A percentile compares a stretch with the other conserved stretches of the same genome.
Evolutionary conservation across 1,140 invertebrate genomes (phyloP).

Genomic region (Nebria ingens): DNA sequence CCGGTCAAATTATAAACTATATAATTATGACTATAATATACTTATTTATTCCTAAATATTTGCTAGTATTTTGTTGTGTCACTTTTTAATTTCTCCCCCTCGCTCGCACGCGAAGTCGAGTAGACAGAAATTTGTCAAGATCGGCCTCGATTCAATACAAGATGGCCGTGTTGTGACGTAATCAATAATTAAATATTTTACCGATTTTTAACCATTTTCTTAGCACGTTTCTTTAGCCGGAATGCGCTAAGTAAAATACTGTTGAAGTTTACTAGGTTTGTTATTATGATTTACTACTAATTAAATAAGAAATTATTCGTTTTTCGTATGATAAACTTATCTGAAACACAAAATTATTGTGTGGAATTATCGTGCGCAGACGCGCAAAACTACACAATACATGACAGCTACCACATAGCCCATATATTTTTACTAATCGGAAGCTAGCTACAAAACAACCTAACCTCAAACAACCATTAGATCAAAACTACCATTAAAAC

Average conservation of each 20-base stretch:
- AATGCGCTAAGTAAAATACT: neutral
- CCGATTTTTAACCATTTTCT: neutral
- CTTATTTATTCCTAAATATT: neutral
- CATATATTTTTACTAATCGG: too few relatives aligned
- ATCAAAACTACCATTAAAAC: too few relatives aligned
- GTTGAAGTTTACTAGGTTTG: neutral
- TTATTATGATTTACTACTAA: neutral
- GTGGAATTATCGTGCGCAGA: neutral
- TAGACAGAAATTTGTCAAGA: neutral
- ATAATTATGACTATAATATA: neutral
- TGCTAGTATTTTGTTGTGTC: neutral
- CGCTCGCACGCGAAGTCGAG: too few relatives aligned
- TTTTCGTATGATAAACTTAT: neutral
- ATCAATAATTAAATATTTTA: slow-evolving; percentile 21
- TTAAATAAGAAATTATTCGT: neutral
- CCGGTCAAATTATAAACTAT: neutral
- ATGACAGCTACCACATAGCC: too few relatives aligned
- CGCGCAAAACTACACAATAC: neutral
- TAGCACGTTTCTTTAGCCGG: neutral
- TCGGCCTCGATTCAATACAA: slow-evolving; percentile 23
- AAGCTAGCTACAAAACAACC: too few relatives aligned
- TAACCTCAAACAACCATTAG: too few relatives aligned
- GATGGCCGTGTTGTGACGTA: slow-evolving; percentile 34
- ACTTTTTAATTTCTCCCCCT: too few relatives aligned
- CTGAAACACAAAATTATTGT: neutral